Percentiles rank a stretch among this genome's conserved stretches.
Conservation (phyloP, 2,888 invertebrate genomes). For the Bombyx huttoni region DNA sequence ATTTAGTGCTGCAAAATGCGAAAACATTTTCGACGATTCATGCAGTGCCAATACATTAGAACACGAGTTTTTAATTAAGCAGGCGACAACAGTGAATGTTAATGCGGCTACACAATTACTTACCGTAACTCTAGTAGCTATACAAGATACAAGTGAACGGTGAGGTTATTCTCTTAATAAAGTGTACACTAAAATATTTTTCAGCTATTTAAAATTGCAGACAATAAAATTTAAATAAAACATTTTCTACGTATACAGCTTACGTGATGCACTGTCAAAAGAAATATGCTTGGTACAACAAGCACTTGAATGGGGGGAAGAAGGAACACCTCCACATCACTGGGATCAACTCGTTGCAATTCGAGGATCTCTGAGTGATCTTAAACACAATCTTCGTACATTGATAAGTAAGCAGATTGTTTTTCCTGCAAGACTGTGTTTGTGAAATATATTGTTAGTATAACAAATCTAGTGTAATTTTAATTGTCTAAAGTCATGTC, state of each 20-base stretch:
- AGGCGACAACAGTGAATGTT: conserved; percentile 66
- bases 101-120: conserved; percentile 69
- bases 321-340: conserved; percentile 57
- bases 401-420: conserved; percentile 39
- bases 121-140: conserved; percentile 66
- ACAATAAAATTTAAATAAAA: too few species aligned
- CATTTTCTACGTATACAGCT: conserved; percentile 19
- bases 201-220: too few species aligned
- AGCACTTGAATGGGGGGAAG: conserved; percentile 62
- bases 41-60: conserved; percentile 44
- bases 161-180: conserved; percentile 16
- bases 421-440: too few species aligned
- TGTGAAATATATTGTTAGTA: too few species aligned
- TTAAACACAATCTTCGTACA: conserved; percentile 51
- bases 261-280: conserved; percentile 46
- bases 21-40: conserved; percentile 26
- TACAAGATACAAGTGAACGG: conserved; percentile 67
- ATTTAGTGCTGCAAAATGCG: conserved; percentile 35
- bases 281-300: conserved; percentile 60
- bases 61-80: conserved; percentile 66
- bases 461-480: too few species aligned
- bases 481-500: too few species aligned
- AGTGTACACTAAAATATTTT: too few species aligned
- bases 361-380: conserved; percentile 49
- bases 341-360: conserved; percentile 63